Base-by-base conservation (phyloP, 2,888 invertebrate species). In the Leptopilina drosophilae region DNA sequence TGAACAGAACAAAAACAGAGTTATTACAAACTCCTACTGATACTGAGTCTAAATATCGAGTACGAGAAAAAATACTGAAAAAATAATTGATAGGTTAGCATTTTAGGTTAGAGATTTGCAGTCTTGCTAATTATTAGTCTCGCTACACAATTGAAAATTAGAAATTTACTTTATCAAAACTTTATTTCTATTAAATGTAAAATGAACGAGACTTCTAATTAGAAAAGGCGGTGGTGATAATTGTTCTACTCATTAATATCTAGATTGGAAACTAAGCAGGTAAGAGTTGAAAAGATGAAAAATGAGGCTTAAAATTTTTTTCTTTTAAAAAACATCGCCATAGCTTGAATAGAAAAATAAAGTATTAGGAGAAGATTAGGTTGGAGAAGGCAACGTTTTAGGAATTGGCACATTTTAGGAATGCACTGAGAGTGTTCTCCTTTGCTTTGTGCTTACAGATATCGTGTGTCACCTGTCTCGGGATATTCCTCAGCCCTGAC, bases 381-480 rank as follows among this genome's bases (percentile, higher is more conserved):
- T 90, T 90, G 89, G 87, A 86, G 84, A 89, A 90, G 90, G 90
- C 90, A 91, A 89, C 88, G 86, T 85, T 85, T 87, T 87, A 87
- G 79, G 82, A 86, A 86, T 85, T 88, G 89, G 89, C 90, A 89
- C 91, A 89, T 88, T 20, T 20, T 89, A 87, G 89, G 86, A 86
- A 90, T 88, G 89, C 91, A 91, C 90, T 91, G 88, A 91, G 90
- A 90, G 90, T 91, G 87, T 91, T 89, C 90, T 91, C 89, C 89
- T 91, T 91, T 92, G 91, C 91, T 92, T 91, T 92, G 91, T 92
- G 91, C 91, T 92, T 91, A 89, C 91, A 91, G 91, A 92, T 92
- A 88, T 91, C 90, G 49, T 91, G 33, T 33, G 91, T 91, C 90
- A 88, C 90, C 88, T 90, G 90, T 91, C 89, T 91, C 89, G 91